Base-by-base conservation (phyloP, 2,113 vertebrate species). In the Callaeas wilsoni region DNA sequence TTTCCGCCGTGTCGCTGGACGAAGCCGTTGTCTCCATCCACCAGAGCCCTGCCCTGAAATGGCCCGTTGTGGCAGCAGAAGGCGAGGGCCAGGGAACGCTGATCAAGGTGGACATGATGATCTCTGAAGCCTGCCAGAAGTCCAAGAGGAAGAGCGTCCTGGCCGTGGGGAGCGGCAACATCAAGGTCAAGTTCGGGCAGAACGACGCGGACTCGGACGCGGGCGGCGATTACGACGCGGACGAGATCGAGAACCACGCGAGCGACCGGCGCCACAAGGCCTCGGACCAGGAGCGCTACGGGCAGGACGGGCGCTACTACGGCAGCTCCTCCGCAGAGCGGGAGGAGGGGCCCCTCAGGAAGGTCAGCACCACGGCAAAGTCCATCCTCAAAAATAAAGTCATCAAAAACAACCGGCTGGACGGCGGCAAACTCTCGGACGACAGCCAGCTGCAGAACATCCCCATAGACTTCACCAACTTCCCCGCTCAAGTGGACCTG, bases 41-140 rank as follows among this genome's bases (percentile, higher is more conserved):
- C 33, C 98, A 98, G 75, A 96, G 98, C 25, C 56, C 97, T 27
- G 96, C 97, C 4, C 92, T 97, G 46, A 95, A 94, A 49, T 99
- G 98, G 99, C 99, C 99, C 0, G 73, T 98, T 0, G 98, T 99
- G 74, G 97, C 97, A 46, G 99, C 99, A 0, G 98, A 99, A 93
- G 98, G 98, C 0, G 99, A 99, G 93, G 99, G 99, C 42, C 99
- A 99, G 95, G 99, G 99, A 3, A 84, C 97, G 0, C 97, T 99
- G 92, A 93, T 99, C 93, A 98, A 98, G 39, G 98, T 99, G 62
- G 99, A 99, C 93, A 98, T 99, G 98, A 98, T 98, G 50, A 99
- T 99, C n/a, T 98, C 98, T 0, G 99, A 99, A 91, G 70, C 97
- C 63, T 99, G 99, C 95, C 99, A 99, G 55, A 99, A 99, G 84